Evolutionary conservation across 2,113 vertebrate genomes (phyloP).

Genomic region (Cavia aperea): DNA sequence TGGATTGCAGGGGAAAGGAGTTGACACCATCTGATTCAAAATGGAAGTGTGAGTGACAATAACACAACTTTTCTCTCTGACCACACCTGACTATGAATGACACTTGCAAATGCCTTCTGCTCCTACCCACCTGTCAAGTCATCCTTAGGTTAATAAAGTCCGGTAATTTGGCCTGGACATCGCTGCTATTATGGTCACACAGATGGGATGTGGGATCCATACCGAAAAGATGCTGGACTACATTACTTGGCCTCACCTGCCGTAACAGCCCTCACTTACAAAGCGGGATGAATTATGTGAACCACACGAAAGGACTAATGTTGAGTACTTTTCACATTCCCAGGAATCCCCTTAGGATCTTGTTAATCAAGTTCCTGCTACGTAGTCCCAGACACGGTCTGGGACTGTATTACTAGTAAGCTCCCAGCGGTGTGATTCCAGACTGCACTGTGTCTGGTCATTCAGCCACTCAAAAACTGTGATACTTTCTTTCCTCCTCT

Average conservation of each 20-base stretch:
- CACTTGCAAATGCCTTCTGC: neutral
- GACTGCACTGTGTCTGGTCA: neutral
- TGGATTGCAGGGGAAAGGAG: neutral
- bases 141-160: neutral
- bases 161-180: neutral
- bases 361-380: neutral
- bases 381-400: neutral
- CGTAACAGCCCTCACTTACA: neutral
- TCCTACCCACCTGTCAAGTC: neutral
- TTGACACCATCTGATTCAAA: conserved; percentile 22
- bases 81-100: neutral
- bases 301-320: neutral
- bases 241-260: neutral
- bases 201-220: neutral
- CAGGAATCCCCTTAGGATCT: neutral
- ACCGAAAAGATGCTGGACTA: neutral
- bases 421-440: neutral
- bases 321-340: neutral
- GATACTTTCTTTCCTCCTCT: neutral
- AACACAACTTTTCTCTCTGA: conserved; percentile 24
- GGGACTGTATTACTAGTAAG: too few species aligned
- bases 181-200: neutral
- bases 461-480: neutral
- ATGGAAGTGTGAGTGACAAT: conserved; percentile 19
- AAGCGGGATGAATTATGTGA: neutral